These are phyloP conservation scores for Paracanthobrama guichenoti DNA, from an alignment of 2,113 vertebrate species.

Conservation along the genomic window DNA sequence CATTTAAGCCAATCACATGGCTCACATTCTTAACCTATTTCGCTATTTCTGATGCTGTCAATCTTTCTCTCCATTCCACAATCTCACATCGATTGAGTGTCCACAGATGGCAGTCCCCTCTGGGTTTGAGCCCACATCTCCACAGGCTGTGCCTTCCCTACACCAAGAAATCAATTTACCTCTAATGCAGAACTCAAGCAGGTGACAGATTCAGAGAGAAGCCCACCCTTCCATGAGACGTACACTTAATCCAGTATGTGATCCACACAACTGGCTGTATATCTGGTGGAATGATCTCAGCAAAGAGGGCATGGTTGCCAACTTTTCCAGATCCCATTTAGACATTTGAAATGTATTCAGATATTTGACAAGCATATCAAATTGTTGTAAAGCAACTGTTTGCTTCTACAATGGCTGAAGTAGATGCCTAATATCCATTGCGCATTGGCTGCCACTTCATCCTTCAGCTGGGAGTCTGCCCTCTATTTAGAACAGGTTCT, in stretches of 20 bases:
- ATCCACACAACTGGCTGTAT: conserved; percentile 3
- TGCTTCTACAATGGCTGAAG: conserved; percentile 4
- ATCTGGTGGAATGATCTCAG: conserved; percentile 34
- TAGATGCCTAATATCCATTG: conserved; percentile 19
- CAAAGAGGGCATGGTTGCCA: conserved; percentile 36
- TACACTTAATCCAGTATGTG: conserved; percentile 13
- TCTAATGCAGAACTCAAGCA: conserved; percentile 17
- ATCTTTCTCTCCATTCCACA: conserved; percentile 4
- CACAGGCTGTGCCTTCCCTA: conserved; percentile 33
- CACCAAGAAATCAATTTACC: conserved; percentile 46
- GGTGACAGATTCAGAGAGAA: conserved; percentile 33
- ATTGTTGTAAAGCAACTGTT: conserved; percentile 26
- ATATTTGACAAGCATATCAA: conserved; percentile 41
- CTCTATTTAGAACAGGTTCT: neutral
- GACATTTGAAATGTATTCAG: conserved; percentile 34
- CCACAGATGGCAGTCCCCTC: conserved; percentile 18
- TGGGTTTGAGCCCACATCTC: conserved; percentile 38
- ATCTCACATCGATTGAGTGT: conserved; percentile 22
- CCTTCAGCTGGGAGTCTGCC: neutral
- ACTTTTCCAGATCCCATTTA: conserved; percentile 14
- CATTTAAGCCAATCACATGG: conserved; percentile 19
- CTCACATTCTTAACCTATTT: conserved; percentile 6
- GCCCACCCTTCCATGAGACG: conserved; percentile 16
- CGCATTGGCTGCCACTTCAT: neutral
- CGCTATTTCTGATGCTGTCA: conserved; percentile 12